phyloP scores from a whole-genome alignment of 2,797 vertebrate genomes.

The Artibeus jamaicensis region DNA sequence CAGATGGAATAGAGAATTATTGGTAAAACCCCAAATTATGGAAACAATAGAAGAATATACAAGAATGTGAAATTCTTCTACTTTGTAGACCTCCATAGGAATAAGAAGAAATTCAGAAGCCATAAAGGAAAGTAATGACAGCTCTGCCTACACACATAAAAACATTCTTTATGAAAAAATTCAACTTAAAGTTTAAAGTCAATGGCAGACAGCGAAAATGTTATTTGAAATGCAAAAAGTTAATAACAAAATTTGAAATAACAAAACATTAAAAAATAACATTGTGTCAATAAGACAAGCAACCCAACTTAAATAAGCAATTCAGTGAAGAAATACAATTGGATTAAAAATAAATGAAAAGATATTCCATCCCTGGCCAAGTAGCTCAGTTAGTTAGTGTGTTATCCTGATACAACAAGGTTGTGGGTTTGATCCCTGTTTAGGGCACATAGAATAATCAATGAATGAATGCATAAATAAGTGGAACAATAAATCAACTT shows the following conservation, averaged over 20 bases:
- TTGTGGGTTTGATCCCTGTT: too few species aligned
- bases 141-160: background rate
- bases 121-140: conserved; percentile 22
- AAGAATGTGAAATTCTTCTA: background rate
- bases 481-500: too few species aligned
- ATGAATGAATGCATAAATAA: too few species aligned
- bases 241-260: background rate
- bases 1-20: background rate
- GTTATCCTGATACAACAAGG: too few species aligned
- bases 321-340: conserved; percentile 6
- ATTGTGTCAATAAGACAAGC: background rate
- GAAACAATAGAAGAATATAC: conserved; percentile 33
- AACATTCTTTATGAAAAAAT: conserved; percentile 37
- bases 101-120: conserved; percentile 45
- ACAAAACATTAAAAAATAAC: background rate
- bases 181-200: conserved; percentile 13
- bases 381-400: too few species aligned
- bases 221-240: conserved; percentile 9
- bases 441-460: too few species aligned
- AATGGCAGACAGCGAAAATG: background rate
- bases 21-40: background rate
- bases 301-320: background rate
- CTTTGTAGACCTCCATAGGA: background rate
- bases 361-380: background rate
- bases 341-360: background rate